Base-by-base conservation (phyloP, 2,113 vertebrate species). In the Sciurus niger region DNA sequence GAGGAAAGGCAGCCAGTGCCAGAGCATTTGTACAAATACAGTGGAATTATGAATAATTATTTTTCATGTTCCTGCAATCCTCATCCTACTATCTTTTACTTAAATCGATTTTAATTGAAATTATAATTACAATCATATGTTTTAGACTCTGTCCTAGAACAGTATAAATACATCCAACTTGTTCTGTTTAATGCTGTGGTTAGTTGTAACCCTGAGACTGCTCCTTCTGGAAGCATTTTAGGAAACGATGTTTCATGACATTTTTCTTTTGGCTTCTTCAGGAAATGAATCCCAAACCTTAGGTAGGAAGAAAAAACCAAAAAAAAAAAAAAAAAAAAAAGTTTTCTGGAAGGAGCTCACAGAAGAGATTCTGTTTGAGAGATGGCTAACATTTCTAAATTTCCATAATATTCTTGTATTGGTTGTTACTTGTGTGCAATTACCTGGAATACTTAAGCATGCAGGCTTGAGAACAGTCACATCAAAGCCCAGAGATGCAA, bases 401-500 rank as follows among this genome's bases (percentile, higher is more conserved):
- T 46, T 80, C 4, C 9, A 83, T 4, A 79, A n/a, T 83, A 87
- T 67, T 46, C 34, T 51, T 63, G 7, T 79, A 63, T 43, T 28
- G 24, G 25, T 13, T 51, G 85, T 92, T 63, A 68, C 48, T 63
- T 55, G 70, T 20, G 37, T 43, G 16, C 30, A 86, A 78, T 68
- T 53, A 68, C 3, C 24, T 63, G 67, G n/a, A 63, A 22, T 84
- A 65, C 3, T 46, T 60, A 87, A 92, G 58, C 22, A 72, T 30
- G 32, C 11, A 58, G 18, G 11, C 40, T 32, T 85, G 32, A 43
- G 25, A 60, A 72, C 9, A 82, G 46, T 34, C 37, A 73, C 24
- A 85, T 40, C 28, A 76, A 94, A 95, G 34, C 14, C 34, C 63
- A 73, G 74, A 93, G 84, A 92, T 22, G 9, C 48, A 92, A 78